Percentiles rank a stretch among this genome's conserved stretches.
Evolutionary conservation across 2,797 vertebrate genomes (phyloP).

Genomic region (Lates japonicus): DNA sequence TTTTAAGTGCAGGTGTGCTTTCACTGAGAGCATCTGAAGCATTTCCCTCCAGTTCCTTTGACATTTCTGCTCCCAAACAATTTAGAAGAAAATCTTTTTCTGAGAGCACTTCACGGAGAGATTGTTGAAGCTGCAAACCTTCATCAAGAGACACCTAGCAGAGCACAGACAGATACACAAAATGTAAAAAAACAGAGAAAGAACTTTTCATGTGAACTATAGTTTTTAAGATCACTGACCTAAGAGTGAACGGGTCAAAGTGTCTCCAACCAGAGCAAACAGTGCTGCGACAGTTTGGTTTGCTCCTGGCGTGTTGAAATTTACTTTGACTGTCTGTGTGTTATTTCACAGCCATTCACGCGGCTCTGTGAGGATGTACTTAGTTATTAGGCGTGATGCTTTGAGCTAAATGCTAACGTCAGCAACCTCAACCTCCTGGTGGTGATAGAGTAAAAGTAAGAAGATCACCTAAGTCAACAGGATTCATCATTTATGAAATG

Average conservation of each 20-base stretch:
- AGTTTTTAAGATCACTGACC: neutral
- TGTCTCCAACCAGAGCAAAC: too few species aligned
- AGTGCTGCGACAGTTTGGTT: neutral
- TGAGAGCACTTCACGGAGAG: slow-evolving; percentile 40
- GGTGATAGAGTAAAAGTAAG: neutral
- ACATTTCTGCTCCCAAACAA: slow-evolving; percentile 43
- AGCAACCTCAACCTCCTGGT: neutral
- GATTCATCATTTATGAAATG: neutral
- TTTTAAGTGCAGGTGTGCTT: slow-evolving; percentile 23
- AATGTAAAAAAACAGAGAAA: neutral
- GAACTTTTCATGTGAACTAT: neutral
- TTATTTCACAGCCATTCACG: neutral
- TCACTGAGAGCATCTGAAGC: slow-evolving; percentile 32
- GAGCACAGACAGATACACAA: slow-evolving; percentile 12
- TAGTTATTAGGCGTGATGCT: neutral
- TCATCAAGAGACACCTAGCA: slow-evolving; percentile 56
- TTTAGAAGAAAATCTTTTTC: slow-evolving; percentile 49
- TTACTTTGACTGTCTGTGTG: neutral
- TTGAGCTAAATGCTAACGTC: neutral
- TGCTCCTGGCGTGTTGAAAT: neutral
- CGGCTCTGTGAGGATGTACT: neutral
- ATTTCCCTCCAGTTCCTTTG: slow-evolving; percentile 31
- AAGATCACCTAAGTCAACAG: neutral
- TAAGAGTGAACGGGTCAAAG: neutral
- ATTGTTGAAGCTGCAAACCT: slow-evolving; percentile 43